Percentiles rank a stretch among this genome's conserved stretches.
phyloP scores from a whole-genome alignment of 2,888 invertebrate genomes.

The Mallateleia sp. region DNA sequence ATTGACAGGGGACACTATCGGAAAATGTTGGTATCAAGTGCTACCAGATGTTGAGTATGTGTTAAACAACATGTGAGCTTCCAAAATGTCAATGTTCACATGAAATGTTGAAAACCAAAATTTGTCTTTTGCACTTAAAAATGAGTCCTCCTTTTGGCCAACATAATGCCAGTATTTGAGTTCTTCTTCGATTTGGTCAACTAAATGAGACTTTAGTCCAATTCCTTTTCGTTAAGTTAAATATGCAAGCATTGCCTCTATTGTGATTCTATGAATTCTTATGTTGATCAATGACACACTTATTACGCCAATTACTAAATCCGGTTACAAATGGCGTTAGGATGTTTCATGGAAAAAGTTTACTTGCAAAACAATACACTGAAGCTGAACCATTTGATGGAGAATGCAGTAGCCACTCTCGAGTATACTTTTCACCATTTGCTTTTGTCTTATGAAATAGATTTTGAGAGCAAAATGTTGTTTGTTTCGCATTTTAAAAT shows the following conservation, averaged over 20 bases:
- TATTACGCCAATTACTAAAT: constrained; percentile 68
- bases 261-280: constrained; percentile 35
- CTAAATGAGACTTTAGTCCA: constrained; percentile 13
- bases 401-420: no score
- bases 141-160: no score
- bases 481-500: constrained; percentile 48
- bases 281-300: constrained; percentile 36
- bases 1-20: no score
- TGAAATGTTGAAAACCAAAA: no score
- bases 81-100: no score
- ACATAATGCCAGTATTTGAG: constrained; percentile 60
- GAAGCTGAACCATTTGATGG: no score
- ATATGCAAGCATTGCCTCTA: no score
- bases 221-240: constrained; percentile 33
- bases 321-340: constrained; percentile 36
- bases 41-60: constrained; percentile 63
- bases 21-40: constrained; percentile 64
- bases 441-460: no score
- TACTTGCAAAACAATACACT: not conserved
- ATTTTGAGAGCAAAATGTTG: constrained; percentile 67
- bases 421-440: no score
- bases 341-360: not conserved
- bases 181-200: constrained; percentile 40
- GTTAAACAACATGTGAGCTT: constrained; percentile 71
- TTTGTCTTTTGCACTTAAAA: no score